phyloP scores from a whole-genome alignment of 2,797 vertebrate genomes.

The Trichosurus vulpecula region DNA sequence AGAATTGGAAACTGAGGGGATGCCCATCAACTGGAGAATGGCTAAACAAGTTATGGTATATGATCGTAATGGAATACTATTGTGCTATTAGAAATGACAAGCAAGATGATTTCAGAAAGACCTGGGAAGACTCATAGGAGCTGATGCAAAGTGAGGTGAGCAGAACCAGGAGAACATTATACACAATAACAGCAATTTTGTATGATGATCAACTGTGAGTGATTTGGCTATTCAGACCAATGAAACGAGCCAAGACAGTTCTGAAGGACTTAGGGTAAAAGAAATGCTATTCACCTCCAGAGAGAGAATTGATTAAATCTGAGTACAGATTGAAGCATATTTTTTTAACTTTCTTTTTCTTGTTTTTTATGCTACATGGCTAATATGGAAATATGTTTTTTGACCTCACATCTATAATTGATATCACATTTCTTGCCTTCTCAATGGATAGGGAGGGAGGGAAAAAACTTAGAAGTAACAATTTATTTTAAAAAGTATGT shows the following conservation, averaged over 20 bases:
- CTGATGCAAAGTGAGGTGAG: no score
- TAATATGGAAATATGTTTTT: not conserved
- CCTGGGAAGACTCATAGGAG: no score
- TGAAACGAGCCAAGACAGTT: not conserved
- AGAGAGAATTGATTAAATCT: not conserved
- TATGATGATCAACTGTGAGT: not conserved
- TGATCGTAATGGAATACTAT: no score
- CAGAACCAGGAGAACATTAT: no score
- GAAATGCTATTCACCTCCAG: not conserved
- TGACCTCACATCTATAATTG: not conserved
- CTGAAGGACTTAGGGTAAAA: not conserved
- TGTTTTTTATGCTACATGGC: not conserved
- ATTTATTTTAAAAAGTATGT: no score
- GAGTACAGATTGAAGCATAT: not conserved
- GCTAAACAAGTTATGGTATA: no score
- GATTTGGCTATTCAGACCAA: not conserved
- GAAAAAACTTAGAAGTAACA: no score
- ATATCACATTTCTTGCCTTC: not conserved
- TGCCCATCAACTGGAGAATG: no score
- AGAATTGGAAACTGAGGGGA: no score
- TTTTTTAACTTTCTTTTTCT: not conserved
- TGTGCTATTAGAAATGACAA: no score
- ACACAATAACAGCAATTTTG: not conserved
- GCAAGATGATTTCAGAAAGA: not conserved
- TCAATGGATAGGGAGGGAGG: not conserved